Base-by-base conservation (phyloP, 2,888 invertebrate genomes). In the Balanococcus diminutus region DNA sequence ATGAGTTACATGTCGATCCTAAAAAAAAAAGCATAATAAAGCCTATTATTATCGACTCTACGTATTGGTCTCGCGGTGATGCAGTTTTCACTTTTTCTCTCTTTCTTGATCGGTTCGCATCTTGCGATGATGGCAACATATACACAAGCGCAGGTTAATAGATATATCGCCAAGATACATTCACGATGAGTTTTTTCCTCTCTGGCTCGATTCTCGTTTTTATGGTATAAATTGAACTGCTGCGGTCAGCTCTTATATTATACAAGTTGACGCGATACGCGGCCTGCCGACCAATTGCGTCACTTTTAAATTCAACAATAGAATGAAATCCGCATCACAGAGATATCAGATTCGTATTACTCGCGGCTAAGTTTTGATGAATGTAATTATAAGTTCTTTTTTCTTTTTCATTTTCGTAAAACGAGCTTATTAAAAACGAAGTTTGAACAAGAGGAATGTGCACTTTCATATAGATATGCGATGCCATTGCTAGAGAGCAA, bases 21-120 rank as follows among this genome's bases (percentile, higher is more conserved):
- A 32, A n/a, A 51, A 19, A 51, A 42, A 51, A 51, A 51, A 51
- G 16, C 19, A 75, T 32, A n/a, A 32, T 32, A 75, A 75, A 75
- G 75, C 75, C 75, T 75, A 75, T 75, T 75, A 75, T 75, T 75
- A 75, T 75, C 75, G 75, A 32, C 19, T 51, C 19, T 19, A 19
- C 9, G 28, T 32, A 75, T 75, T n/a, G 75, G 75, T 25, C 32
- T 75, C 75, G 32, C 11, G 75, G 32, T 75, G 32, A 75, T 75
- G 75, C 32, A 75, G 75, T 75, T 75, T 75, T 75, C 75, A 75
- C 75, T 75, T 75, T 75, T 51, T 32, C 36, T 75, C 5, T 32
- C 75, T 9, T 1, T 32, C 75, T 25, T 61, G 2, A 14, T 67
- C 61, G 28, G 16, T 42, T 42, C 42, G 42, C 42, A 42, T 42